These are phyloP conservation scores for Cantharis nigra DNA, from an alignment of 2,888 invertebrate species.

Conservation along the genomic window DNA sequence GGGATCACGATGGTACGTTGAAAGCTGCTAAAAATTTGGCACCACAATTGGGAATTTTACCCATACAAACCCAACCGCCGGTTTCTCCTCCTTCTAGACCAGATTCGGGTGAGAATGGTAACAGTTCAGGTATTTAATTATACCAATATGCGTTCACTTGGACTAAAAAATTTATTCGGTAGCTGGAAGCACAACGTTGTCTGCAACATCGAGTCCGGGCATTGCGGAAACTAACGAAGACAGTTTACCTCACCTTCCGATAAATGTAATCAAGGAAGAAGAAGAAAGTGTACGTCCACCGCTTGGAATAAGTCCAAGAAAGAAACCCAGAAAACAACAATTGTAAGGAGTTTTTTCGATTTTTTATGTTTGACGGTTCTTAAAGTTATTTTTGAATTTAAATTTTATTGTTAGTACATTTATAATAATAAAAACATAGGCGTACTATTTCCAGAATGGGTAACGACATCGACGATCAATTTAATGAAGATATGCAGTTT, in stretches of 20 bases:
- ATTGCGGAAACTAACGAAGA: slow-evolving; percentile 64
- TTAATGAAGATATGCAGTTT: slow-evolving; percentile 66
- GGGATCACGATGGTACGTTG: slow-evolving; percentile 77
- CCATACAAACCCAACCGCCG: slow-evolving; percentile 40
- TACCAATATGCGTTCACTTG: background rate
- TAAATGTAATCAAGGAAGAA: slow-evolving; percentile 46
- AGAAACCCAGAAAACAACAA: slow-evolving; percentile 89
- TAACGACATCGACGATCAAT: slow-evolving; percentile 60
- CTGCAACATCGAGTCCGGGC: slow-evolving; percentile 83
- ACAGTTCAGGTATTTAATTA: slow-evolving; percentile 48
- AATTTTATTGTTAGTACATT: background rate
- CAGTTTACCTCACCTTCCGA: slow-evolving; percentile 47
- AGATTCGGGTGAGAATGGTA: slow-evolving; percentile 53
- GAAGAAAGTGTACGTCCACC: slow-evolving; percentile 59
- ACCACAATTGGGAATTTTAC: slow-evolving; percentile 31
- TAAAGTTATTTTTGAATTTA: background rate
- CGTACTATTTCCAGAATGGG: slow-evolving; percentile 52
- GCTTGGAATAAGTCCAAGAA: slow-evolving; percentile 76
- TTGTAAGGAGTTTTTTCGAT: slow-evolving; percentile 66
- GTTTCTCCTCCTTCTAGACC: slow-evolving; percentile 53
- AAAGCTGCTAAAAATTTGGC: slow-evolving; percentile 68
- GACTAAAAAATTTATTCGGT: background rate
- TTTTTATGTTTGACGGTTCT: background rate
- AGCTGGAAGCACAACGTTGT: slow-evolving; percentile 83
- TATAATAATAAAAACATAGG: background rate